A percentile compares a stretch with the other conserved stretches of the same genome.
Evolutionary conservation across 2,888 invertebrate genomes (phyloP).

Genomic region (Venusia cambrica): DNA sequence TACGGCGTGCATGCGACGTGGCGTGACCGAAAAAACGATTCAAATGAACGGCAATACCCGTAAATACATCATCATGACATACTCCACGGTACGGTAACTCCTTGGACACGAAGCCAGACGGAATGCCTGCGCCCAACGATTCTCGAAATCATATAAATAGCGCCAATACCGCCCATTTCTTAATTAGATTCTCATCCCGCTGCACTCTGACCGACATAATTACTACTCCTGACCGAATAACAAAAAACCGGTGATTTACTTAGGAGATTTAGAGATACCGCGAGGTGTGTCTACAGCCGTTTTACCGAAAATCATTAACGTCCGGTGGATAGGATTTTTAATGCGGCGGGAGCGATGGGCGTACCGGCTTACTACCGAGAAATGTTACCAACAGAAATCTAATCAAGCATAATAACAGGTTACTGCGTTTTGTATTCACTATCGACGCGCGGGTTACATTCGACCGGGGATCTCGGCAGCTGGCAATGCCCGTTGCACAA

Average conservation of each 20-base stretch:
- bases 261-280: conserved; percentile 70
- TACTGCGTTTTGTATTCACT: conserved; percentile 74
- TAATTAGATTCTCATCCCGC: conserved; percentile 77
- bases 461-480: conserved; percentile 66
- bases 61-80: conserved; percentile 74
- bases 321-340: conserved; percentile 74
- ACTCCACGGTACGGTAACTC: conserved; percentile 53
- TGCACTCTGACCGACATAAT: conserved; percentile 81
- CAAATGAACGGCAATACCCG: conserved; percentile 60
- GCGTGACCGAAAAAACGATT: conserved; percentile 77
- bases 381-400: conserved; percentile 81
- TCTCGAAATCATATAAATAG: conserved; percentile 51
- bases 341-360: conserved; percentile 78
- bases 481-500: conserved; percentile 49
- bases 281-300: conserved; percentile 72
- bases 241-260: conserved; percentile 77
- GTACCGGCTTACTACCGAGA: conserved; percentile 78
- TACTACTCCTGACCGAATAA: conserved; percentile 73
- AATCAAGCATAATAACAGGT: conserved; percentile 81
- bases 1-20: conserved; percentile 74
- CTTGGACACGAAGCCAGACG: conserved; percentile 39
- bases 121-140: conserved; percentile 32
- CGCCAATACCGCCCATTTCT: conserved; percentile 67
- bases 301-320: conserved; percentile 81
- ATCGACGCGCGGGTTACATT: conserved; percentile 68